A percentile compares a stretch with the other conserved stretches of the same genome.
Evolutionary conservation across 2,797 vertebrate species (phyloP).

Genomic region (Crenichthys baileyi): DNA sequence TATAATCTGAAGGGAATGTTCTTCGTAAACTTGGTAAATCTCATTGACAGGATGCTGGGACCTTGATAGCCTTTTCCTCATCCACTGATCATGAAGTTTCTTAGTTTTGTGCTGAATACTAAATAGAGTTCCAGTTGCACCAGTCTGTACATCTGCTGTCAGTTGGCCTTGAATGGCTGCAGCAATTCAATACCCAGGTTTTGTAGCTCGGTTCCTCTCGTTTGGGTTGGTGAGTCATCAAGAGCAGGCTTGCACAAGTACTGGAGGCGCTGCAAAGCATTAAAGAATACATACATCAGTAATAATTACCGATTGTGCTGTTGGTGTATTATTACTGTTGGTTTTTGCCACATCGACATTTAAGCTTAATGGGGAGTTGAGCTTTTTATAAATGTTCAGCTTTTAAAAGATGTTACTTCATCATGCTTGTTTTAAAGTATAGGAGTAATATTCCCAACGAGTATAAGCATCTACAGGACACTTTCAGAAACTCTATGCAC

Average conservation of each 20-base stretch:
- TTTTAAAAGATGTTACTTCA: background rate
- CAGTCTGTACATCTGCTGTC: background rate
- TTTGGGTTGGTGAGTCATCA: constrained; percentile 19
- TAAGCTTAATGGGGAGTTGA: no score
- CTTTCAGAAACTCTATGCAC: no score
- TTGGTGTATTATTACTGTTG: background rate
- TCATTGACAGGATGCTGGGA: background rate
- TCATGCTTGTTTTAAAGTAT: background rate
- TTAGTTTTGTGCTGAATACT: background rate
- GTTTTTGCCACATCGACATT: background rate
- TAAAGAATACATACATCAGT: background rate
- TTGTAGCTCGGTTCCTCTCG: constrained; percentile 35
- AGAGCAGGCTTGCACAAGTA: constrained; percentile 50
- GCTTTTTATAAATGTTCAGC: no score
- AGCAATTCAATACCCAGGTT: constrained; percentile 9
- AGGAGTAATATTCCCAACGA: background rate
- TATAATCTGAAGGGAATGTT: background rate
- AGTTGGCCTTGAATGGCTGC: background rate
- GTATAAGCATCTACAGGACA: background rate
- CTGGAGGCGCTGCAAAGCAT: constrained; percentile 50
- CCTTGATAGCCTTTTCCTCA: no score
- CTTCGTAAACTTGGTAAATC: background rate
- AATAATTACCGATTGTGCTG: background rate
- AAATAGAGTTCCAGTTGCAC: background rate
- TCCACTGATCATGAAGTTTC: no score